Evolutionary conservation across 2,888 invertebrate genomes (phyloP).

Genomic region (Caenorhabditis sulstoni): DNA sequence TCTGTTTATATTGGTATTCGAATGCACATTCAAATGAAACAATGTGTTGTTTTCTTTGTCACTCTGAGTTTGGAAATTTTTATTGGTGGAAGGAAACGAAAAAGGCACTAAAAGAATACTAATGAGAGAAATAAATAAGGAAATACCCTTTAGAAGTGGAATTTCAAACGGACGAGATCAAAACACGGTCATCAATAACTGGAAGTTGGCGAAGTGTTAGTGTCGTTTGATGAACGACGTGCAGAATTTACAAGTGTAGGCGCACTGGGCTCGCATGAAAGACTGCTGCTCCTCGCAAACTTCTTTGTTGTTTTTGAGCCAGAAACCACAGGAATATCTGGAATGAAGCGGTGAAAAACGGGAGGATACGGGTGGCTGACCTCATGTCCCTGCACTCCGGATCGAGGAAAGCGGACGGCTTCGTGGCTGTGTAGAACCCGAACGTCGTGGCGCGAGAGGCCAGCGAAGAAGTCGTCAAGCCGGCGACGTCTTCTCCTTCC

Average conservation of each 20-base stretch:
- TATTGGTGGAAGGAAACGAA: background rate
- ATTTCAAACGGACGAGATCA: conserved; percentile 26
- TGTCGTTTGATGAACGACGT: conserved; percentile 60
- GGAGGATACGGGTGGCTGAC: no score
- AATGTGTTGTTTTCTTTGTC: background rate
- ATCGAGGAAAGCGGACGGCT: conserved; percentile 66
- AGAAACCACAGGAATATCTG: conserved; percentile 77
- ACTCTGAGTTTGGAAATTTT: background rate
- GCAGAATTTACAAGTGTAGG: conserved; percentile 74
- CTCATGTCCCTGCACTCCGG: conserved; percentile 69
- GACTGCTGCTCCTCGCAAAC: conserved; percentile 74
- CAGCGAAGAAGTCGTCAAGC: conserved; percentile 30
- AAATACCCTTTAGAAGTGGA: conserved; percentile 19
- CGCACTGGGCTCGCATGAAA: conserved; percentile 78
- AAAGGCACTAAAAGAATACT: conserved; percentile 8
- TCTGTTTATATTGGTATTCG: no score
- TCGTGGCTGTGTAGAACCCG: conserved; percentile 64
- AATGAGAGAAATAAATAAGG: conserved; percentile 19
- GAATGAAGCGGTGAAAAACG: no score
- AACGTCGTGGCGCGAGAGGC: conserved; percentile 35
- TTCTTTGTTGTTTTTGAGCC: conserved; percentile 72
- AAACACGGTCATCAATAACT: background rate
- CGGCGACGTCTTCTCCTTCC: conserved; percentile 15
- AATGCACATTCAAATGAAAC: no score
- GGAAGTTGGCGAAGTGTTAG: conserved; percentile 8